Evolutionary conservation across 2,797 vertebrate genomes (phyloP).

Genomic region (Phataginus tricuspis): DNA sequence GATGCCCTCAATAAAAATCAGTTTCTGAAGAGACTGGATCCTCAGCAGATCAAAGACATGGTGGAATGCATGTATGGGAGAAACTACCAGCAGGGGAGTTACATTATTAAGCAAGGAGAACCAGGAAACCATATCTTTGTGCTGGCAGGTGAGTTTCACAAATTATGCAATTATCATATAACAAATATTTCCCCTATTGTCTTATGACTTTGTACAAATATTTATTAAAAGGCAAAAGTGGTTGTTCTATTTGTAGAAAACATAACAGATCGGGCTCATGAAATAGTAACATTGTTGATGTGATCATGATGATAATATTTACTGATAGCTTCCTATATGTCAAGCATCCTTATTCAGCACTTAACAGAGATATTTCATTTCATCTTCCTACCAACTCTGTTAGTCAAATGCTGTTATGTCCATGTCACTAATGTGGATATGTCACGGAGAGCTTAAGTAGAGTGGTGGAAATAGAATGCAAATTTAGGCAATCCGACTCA

Average conservation of each 20-base stretch:
- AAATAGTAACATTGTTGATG: background rate
- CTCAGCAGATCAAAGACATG: conserved; percentile 94
- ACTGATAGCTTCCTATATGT: background rate
- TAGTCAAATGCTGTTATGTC: background rate
- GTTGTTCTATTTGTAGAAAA: background rate
- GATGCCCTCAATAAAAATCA: conserved; percentile 95
- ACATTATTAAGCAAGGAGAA: conserved; percentile 93
- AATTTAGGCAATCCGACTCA: background rate
- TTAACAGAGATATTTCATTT: background rate
- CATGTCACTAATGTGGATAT: background rate
- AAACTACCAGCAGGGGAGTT: conserved; percentile 92
- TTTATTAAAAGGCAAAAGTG: background rate
- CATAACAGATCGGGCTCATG: background rate
- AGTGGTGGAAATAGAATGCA: background rate
- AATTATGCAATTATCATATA: background rate
- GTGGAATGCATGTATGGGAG: conserved; percentile 97
- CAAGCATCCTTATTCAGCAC: background rate
- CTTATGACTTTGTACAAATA: background rate
- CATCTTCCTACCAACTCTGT: background rate
- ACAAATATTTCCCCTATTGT: background rate
- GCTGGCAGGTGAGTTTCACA: conserved; percentile 89
- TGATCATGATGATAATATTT: background rate
- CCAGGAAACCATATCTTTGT: conserved; percentile 95
- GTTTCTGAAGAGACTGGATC: conserved; percentile 94
- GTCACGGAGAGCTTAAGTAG: background rate